A percentile compares a stretch with the other conserved stretches of the same genome.
phyloP scores from a whole-genome alignment of 2,113 vertebrate genomes.

The Melanerpes aurifrons region DNA sequence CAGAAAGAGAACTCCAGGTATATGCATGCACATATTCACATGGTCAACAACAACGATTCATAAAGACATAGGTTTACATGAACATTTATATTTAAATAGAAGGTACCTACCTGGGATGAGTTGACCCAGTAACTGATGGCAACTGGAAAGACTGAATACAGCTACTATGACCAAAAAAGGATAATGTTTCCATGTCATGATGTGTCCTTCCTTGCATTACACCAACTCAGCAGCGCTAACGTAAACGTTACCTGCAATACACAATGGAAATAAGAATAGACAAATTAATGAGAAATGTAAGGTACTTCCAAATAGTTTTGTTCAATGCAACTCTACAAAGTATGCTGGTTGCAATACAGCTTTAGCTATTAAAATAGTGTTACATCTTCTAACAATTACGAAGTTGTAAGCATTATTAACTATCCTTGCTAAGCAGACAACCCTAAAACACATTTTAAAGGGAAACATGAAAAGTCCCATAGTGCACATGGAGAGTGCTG shows the following conservation, averaged over 20 bases:
- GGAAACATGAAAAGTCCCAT: neutral
- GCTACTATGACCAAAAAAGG: constrained; percentile 81
- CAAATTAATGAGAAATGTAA: neutral
- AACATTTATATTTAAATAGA: neutral
- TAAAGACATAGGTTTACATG: neutral
- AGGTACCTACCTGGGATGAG: constrained; percentile 87
- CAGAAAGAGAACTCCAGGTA: neutral
- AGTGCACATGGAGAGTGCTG: neutral
- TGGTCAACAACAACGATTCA: neutral
- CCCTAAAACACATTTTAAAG: neutral
- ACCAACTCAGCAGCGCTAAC: constrained; percentile 56
- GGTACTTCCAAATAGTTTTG: neutral
- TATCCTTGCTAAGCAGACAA: neutral
- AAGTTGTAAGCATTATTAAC: neutral
- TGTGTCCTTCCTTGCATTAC: constrained; percentile 89
- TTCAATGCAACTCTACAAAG: neutral
- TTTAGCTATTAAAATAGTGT: neutral
- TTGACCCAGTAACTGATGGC: constrained; percentile 78
- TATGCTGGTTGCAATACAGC: neutral
- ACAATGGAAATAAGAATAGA: neutral
- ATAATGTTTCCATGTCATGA: constrained; percentile 86
- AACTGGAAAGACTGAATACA: constrained; percentile 77
- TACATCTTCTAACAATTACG: neutral
- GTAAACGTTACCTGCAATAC: constrained; percentile 58
- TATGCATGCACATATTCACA: neutral